phyloP scores from a whole-genome alignment of 2,888 invertebrate species.

The Halocaridina rubra region DNA sequence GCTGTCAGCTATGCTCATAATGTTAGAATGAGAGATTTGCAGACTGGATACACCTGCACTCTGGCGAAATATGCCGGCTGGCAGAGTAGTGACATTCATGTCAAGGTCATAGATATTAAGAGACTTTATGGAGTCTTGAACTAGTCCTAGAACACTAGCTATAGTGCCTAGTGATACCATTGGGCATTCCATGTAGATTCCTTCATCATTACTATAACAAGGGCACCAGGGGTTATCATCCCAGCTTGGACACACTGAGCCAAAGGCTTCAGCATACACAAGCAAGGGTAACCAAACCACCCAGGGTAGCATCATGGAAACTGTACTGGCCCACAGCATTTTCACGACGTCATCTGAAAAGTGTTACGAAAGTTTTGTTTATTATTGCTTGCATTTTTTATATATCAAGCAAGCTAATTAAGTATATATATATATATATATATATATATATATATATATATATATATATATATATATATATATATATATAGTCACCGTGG shows the following conservation, averaged over 20 bases:
- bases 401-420: too few species aligned
- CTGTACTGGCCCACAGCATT: too few species aligned
- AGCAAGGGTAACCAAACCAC: too few species aligned
- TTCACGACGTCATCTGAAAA: too few species aligned
- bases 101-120: constrained; percentile 90
- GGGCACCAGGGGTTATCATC: constrained; percentile 74
- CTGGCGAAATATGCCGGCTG: constrained; percentile 80
- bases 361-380: too few species aligned
- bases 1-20: constrained; percentile 72
- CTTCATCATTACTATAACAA: constrained; percentile 92
- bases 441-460: too few species aligned
- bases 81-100: constrained; percentile 80
- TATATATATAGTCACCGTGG: too few species aligned
- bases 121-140: constrained; percentile 76
- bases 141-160: constrained; percentile 75
- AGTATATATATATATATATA: too few species aligned
- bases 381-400: too few species aligned
- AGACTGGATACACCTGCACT: constrained; percentile 70
- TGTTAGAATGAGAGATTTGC: constrained; percentile 76
- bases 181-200: constrained; percentile 88
- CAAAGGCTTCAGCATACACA: constrained; percentile 27
- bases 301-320: too few species aligned
- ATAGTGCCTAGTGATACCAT: constrained; percentile 82
- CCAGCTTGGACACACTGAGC: constrained; percentile 65
- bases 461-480: too few species aligned